phyloP scores from a whole-genome alignment of 2,113 vertebrate genomes.

The Pseudonaja textilis region DNA sequence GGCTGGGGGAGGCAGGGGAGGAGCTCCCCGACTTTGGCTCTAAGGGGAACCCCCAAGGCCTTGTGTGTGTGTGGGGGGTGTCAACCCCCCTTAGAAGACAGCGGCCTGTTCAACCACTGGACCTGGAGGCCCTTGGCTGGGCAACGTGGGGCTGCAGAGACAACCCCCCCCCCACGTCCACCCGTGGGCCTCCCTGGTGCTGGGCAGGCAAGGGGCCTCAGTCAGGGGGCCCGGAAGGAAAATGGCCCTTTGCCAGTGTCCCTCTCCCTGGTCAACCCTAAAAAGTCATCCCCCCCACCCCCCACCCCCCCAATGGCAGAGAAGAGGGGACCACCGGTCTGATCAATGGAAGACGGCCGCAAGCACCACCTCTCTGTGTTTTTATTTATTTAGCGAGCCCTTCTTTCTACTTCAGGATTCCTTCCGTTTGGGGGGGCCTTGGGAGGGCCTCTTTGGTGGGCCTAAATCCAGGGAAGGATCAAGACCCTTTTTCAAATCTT shows the following conservation, averaged over 20 bases:
- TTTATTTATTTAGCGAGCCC: neutral
- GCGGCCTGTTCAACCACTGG: neutral
- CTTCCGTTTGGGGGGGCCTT: too few relatives aligned
- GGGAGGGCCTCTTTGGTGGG: neutral
- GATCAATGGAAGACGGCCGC: neutral
- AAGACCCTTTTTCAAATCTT: neutral
- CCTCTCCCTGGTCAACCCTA: neutral
- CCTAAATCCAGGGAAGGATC: neutral
- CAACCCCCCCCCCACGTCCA: fast-evolving
- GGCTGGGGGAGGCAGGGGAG: neutral
- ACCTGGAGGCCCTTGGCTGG: neutral
- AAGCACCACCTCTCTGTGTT: neutral
- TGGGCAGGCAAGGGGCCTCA: neutral
- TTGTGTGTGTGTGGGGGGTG: neutral
- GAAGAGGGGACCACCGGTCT: neutral
- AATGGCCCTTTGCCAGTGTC: neutral
- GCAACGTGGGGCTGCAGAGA: neutral
- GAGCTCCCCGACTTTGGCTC: neutral
- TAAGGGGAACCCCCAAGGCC: too few relatives aligned
- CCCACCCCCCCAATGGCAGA: neutral
- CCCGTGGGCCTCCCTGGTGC: neutral
- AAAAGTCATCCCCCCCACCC: neutral
- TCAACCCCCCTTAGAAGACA: neutral
- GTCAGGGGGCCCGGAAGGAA: neutral
- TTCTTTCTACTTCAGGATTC: neutral